Evolutionary conservation across 2,113 vertebrate species (phyloP), one percentile per base, ranked within the genome.

Genomic region (Euleptes europaea): DNA sequence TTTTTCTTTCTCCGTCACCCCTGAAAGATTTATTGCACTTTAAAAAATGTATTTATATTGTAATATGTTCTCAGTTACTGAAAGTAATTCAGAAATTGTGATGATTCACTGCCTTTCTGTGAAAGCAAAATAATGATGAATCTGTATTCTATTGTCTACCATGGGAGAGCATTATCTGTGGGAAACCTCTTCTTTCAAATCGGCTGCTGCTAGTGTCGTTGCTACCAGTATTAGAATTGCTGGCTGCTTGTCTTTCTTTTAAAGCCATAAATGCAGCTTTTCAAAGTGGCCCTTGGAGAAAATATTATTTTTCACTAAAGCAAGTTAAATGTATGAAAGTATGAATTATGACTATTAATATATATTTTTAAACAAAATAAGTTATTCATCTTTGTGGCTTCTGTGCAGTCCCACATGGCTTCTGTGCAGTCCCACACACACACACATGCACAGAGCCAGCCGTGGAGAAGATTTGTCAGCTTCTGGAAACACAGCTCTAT

Each of bases 21-120:
- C 77, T 21, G 77, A 60, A 88, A 88, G 77, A 33, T 81, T 69
- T 60, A 63, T 63, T 76, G 47, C 35, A 47, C 60, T 66, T 54
- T 78, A 21, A 51, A 78, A 72, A 79, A 85, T 72, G 77, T 66
- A 80, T 86, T 85, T 79, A 66, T 80, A 80, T 51, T 80, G 42
- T 65, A 74, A 74, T 80, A 51, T 73, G 77, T 86, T 80, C 47
- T 42, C 33, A 51, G 69, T 51, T 40, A 28, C 26, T 74, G 84
- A 86, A 74, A 72, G 28, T 80, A 86, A 47, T 74, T 80, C 69
- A 80, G 54, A 51, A 73, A 66, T 86, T 74, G 38, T 73, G 38
- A 78, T 49, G 42, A 78, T 3, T 9, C 77, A 51, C 21, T 33
- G 63, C 0, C 0, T 71, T 88, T 63, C 44, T 44, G 5, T 85